Evolutionary conservation across 2,113 vertebrate genomes (phyloP), one percentile per base, ranked within the genome.

Genomic region (Forbesichthys agassizii): DNA sequence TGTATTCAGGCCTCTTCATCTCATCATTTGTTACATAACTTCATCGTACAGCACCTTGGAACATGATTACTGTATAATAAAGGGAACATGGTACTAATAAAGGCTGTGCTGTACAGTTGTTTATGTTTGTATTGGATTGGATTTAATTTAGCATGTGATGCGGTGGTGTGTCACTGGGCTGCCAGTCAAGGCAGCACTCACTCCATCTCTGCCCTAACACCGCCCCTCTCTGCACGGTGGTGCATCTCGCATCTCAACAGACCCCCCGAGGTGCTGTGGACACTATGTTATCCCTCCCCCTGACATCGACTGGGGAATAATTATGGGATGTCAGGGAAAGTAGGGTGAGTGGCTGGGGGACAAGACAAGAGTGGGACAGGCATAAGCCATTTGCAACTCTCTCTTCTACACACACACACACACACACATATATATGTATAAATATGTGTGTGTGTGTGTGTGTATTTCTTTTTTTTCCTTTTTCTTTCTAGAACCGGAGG

Each of bases 271-370:
- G 75, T 62, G 64, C 49, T 18, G 52, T 65, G 52, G 5, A 18
- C 48, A 48, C 66, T 64, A 77, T 71, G 79, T 88, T 71, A 86
- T 80, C 60, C 36, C 36, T 5, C 7, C 36, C 53, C 55, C 27
- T 78, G 75, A 73, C 58, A 8, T 77, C 18, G 46, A 27, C 36
- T 42, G 5, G 55, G 53, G 74, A 48, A 69, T 88, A 88, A 92
- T 90, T 89, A 86, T 52, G 62, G 86, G 73, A 81, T 86, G 81
- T 88, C 75, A 69, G 54, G 71, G 36, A 8, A 8, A 8, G 36
- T 27, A 65, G 48, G 69, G 49, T 27, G 54, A 11, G 11, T 20
- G 53, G 33, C 71, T 81, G 74, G 81, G 74, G 73, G 78, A 87
- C 78, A 58, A 58, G 20, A 33, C 54, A 2, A 27, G 27, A 27